Evolutionary conservation across 1,140 invertebrate species (phyloP).

Genomic region (Brachionus plicatilis): DNA sequence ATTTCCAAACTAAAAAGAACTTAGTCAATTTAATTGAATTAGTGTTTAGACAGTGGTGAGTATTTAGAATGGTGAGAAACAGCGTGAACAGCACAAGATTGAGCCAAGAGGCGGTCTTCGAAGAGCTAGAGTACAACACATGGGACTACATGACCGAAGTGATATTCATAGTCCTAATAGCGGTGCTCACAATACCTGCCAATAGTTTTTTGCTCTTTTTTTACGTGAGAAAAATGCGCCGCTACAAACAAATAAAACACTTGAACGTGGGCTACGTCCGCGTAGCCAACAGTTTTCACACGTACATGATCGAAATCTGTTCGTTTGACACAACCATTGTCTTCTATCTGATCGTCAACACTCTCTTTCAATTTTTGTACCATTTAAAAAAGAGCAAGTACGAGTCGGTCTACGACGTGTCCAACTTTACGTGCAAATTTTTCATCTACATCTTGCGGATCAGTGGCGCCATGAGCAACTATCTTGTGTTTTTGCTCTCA

Average conservation of each 20-base stretch:
- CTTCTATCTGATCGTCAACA: constrained; percentile 25
- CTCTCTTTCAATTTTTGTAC: constrained; percentile 16
- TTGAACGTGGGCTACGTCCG: neutral
- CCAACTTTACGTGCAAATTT: constrained; percentile 36
- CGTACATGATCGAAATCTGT: constrained; percentile 39
- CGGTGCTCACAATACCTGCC: neutral
- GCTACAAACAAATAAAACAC: neutral
- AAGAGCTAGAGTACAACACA: constrained; percentile 17
- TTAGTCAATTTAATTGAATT: too few species aligned
- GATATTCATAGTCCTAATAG: constrained; percentile 2
- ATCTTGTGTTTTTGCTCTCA: constrained; percentile 13
- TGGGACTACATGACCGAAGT: constrained; percentile 34
- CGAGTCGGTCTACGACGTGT: constrained; percentile 30
- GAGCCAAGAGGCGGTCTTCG: neutral
- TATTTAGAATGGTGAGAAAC: neutral
- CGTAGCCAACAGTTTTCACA: constrained; percentile 21
- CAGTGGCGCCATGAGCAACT: constrained; percentile 36
- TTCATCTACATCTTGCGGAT: constrained; percentile 33
- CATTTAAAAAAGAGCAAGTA: constrained; percentile 29
- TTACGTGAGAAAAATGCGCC: constrained; percentile 1
- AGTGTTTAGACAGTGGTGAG: too few species aligned
- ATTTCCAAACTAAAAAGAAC: too few species aligned
- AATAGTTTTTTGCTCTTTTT: constrained; percentile 6
- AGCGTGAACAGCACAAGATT: neutral
- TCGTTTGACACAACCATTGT: constrained; percentile 35